Evolutionary conservation across 2,797 vertebrate genomes (phyloP).

Genomic region (Silurus lanzhouensis): DNA sequence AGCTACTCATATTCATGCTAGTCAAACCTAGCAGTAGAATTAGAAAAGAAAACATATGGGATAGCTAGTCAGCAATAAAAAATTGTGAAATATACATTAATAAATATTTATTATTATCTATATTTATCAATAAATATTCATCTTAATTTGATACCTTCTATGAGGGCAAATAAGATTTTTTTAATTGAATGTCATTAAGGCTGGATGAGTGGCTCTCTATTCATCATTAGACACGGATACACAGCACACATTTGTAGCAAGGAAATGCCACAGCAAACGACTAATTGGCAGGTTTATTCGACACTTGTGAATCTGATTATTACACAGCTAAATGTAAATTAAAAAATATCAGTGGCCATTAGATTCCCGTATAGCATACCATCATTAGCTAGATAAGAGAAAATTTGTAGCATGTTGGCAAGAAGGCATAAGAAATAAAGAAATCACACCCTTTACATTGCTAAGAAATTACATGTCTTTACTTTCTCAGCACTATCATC

Average conservation of each 20-base stretch:
- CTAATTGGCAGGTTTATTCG: not conserved
- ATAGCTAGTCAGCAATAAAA: not conserved
- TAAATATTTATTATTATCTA: too few relatives aligned
- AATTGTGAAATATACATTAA: not conserved
- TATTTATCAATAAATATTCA: too few relatives aligned
- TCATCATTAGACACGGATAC: not conserved
- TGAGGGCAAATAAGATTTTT: not conserved
- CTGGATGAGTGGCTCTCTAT: not conserved
- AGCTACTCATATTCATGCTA: too few relatives aligned
- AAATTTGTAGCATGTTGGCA: not conserved
- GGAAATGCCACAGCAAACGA: not conserved
- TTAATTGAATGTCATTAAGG: not conserved
- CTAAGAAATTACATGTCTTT: too few relatives aligned
- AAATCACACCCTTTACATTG: not conserved
- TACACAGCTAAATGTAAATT: not conserved
- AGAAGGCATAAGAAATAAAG: not conserved
- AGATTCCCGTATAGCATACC: not conserved
- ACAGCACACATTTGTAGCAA: not conserved
- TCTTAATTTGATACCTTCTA: not conserved
- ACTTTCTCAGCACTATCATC: too few relatives aligned
- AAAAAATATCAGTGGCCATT: not conserved
- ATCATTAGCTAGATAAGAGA: not conserved
- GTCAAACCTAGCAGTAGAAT: too few relatives aligned
- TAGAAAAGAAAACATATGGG: too few relatives aligned
- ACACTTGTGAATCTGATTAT: not conserved